phyloP scores from a whole-genome alignment of 2,113 vertebrate species.

The Ceyx melanurus region DNA sequence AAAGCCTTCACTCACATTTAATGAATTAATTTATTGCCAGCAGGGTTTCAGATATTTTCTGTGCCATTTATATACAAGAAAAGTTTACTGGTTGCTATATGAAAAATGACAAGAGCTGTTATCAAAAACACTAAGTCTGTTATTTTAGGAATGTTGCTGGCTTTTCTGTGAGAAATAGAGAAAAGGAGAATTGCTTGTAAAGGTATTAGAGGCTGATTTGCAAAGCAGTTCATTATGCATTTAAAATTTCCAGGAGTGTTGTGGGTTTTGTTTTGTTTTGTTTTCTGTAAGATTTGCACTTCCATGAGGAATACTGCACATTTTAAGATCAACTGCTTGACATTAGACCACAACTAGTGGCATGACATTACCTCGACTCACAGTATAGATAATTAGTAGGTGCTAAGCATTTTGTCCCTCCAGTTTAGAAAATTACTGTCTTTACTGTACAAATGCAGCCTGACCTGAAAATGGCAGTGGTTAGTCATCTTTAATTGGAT shows the following conservation, averaged over 20 bases:
- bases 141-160: background rate
- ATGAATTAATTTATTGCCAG: conserved; percentile 18
- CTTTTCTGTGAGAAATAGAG: background rate
- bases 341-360: background rate
- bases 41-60: background rate
- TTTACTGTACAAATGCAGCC: background rate
- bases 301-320: background rate
- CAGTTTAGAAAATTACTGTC: background rate
- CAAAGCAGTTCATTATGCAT: background rate
- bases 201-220: background rate
- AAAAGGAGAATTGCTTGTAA: background rate
- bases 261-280: background rate
- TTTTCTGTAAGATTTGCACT: background rate
- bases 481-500: conserved; percentile 20
- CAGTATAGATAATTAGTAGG: background rate
- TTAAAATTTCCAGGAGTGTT: background rate
- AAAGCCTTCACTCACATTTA: conserved; percentile 12
- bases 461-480: conserved; percentile 1
- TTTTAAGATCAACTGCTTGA: background rate
- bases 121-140: conserved; percentile 9
- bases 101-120: conserved; percentile 19
- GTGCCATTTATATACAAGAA: background rate
- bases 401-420: background rate
- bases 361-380: background rate
- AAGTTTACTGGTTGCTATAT: background rate